A percentile compares a stretch with the other conserved stretches of the same genome.
Evolutionary conservation across 2,888 invertebrate species (phyloP).

Genomic region (Drosophila emarginata): DNA sequence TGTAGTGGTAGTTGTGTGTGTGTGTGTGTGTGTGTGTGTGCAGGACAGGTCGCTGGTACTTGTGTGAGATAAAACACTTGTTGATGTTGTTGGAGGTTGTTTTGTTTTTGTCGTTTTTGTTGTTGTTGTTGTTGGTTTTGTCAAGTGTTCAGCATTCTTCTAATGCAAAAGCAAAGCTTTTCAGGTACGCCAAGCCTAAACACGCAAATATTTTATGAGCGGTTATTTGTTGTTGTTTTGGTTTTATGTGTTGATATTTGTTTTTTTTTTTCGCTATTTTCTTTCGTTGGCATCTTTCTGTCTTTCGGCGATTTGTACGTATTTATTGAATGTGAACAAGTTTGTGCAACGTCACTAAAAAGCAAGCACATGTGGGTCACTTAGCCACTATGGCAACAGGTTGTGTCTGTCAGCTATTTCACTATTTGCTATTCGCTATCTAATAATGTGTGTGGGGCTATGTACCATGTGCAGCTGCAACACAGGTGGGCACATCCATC

Average conservation of each 20-base stretch:
- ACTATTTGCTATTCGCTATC: neutral
- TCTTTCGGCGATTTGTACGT: constrained; percentile 50
- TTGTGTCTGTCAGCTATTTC: constrained; percentile 35
- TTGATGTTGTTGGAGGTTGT: constrained; percentile 9
- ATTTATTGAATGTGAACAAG: constrained; percentile 64
- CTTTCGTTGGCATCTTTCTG: neutral
- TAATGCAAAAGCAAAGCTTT: constrained; percentile 35
- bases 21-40: constrained; percentile 39
- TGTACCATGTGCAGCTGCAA: constrained; percentile 1
- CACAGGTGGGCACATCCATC: constrained; percentile 2
- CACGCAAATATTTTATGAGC: constrained; percentile 50
- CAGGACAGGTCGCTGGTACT: constrained; percentile 40
- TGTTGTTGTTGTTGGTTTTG: constrained; percentile 37
- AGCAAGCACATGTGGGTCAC: constrained; percentile 60
- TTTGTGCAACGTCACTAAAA: constrained; percentile 44
- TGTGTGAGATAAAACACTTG: constrained; percentile 43
- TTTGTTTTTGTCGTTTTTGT: constrained; percentile 13
- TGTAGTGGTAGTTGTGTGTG: neutral
- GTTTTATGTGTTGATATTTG: neutral
- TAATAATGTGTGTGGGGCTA: neutral
- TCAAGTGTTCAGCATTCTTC: constrained; percentile 62
- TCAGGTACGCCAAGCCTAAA: constrained; percentile 21
- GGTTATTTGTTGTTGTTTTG: constrained; percentile 36
- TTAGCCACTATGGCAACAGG: constrained; percentile 68
- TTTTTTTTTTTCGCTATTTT: neutral